Evolutionary conservation across 1,140 invertebrate genomes (phyloP), one percentile per base, ranked within the genome.

Genomic region (Teleogryllus occipitalis): DNA sequence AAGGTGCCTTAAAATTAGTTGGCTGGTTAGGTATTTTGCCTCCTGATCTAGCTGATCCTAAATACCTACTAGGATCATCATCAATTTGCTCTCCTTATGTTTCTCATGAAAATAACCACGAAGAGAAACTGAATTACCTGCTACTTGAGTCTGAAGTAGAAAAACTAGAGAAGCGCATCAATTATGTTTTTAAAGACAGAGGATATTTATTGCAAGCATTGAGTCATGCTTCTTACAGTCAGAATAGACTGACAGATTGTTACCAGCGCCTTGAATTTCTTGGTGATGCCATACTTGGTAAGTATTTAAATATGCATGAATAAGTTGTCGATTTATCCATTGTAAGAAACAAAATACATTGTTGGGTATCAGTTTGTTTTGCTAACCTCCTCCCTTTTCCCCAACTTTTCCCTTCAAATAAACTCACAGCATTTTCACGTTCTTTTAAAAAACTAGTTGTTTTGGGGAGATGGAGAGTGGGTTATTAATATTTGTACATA

Each of bases 241-340:
- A 91, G 12, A 98, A 98, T 86, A 89, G 90, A 8, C 85, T 95
- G 22, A 98, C 96, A 0, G 92, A 94, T 82, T 97, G 95, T 84
- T 99, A 99, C 86, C 96, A 99, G 85, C 89, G 97, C 75, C 85
- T 99, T 10, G 97, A 99, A 86, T 99, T 99, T 85, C 88, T 99
- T 7, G 97, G 97, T 39, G 97, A 99, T 89, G 97, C 97, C 7
- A 92, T 99, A 65, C 87, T 99, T 65, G 89, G 88, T 89, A 85
- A 8, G 77, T 49, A 74, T 2, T 39, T 39, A 39, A 39, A 39
- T 39, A 39, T 39, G 27, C 27, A 39, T 73, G 72, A 73, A 18
- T 15, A 39, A 39, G 27, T 39, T 39, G 5, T 39, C 27, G 5
- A 5, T 39, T 39, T 39, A 39, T 39, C 27, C 27, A 39, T 39